phyloP scores from a whole-genome alignment of 2,797 vertebrate genomes.

The Myiothlypis coronata region DNA sequence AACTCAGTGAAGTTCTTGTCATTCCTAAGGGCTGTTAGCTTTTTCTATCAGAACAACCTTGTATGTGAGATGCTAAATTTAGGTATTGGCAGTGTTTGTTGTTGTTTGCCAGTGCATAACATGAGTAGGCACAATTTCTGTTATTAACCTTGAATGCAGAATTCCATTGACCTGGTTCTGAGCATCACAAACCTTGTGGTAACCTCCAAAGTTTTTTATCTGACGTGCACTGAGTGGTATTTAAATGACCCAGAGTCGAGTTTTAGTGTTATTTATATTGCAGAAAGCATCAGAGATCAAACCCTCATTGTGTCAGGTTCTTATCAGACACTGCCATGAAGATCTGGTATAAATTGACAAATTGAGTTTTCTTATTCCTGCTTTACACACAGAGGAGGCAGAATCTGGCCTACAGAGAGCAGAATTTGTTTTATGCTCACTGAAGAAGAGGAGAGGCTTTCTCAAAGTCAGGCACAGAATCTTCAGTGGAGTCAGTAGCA shows the following conservation, averaged over 20 bases:
- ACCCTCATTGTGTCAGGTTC: neutral
- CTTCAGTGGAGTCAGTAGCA: neutral
- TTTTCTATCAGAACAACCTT: slow-evolving; percentile 5
- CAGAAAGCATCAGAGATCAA: neutral
- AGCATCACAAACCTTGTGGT: slow-evolving; percentile 19
- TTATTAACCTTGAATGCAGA: slow-evolving; percentile 46
- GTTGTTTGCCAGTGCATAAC: slow-evolving; percentile 13
- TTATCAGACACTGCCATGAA: neutral
- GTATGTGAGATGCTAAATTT: slow-evolving; percentile 31
- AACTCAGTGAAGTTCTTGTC: neutral
- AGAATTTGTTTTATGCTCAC: neutral
- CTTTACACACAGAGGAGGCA: neutral
- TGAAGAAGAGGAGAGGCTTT: neutral
- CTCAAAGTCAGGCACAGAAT: neutral
- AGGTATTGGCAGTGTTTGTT: neutral
- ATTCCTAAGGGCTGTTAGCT: neutral
- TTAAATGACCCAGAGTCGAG: neutral
- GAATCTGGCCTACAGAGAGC: neutral
- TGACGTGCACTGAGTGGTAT: neutral
- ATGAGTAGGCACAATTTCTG: neutral
- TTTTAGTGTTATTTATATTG: slow-evolving; percentile 13
- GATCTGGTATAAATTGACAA: neutral
- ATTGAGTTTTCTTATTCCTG: neutral
- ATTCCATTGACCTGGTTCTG: slow-evolving; percentile 1
- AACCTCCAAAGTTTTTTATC: slow-evolving; percentile 9